Conservation (phyloP, 2,113 vertebrate genomes). For the Crotalus horridus region DNA sequence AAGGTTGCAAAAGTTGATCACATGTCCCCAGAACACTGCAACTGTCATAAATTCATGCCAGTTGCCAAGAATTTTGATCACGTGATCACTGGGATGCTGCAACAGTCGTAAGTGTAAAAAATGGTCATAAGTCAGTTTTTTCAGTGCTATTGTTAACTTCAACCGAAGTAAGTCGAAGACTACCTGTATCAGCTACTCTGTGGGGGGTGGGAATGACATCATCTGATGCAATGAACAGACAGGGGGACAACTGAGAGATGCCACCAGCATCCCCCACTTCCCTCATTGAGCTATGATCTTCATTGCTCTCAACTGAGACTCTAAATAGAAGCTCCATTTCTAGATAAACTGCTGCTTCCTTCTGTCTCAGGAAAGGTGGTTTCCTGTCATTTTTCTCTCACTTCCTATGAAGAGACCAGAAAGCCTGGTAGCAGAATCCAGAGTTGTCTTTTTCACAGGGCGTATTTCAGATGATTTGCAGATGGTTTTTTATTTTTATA, state of each 20-base stretch:
- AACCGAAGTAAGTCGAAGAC: neutral
- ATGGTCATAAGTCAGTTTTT: neutral
- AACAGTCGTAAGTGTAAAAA: neutral
- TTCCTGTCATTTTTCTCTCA: constrained; percentile 67
- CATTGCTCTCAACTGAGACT: constrained; percentile 38
- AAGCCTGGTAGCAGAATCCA: constrained; percentile 53
- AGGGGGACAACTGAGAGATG: neutral
- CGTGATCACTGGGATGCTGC: neutral
- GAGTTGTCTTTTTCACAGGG: constrained; percentile 43
- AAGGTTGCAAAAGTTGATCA: neutral
- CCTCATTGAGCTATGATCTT: neutral
- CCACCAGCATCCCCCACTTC: neutral
- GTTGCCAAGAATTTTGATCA: neutral
- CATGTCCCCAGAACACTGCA: too few species aligned
- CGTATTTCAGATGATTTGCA: constrained; percentile 47
- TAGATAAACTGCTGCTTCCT: constrained; percentile 43
- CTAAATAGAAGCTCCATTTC: neutral
- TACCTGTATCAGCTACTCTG: neutral
- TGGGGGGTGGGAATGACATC: neutral
- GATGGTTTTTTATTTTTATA: constrained; percentile 46
- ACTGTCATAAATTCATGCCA: neutral
- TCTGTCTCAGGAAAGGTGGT: constrained; percentile 8
- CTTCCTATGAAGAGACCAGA: constrained; percentile 60
- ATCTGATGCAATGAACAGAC: neutral
- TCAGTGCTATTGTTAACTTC: neutral